Evolutionary conservation across 2,888 invertebrate species (phyloP).

Genomic region (Xanthostigma xanthostigma): DNA sequence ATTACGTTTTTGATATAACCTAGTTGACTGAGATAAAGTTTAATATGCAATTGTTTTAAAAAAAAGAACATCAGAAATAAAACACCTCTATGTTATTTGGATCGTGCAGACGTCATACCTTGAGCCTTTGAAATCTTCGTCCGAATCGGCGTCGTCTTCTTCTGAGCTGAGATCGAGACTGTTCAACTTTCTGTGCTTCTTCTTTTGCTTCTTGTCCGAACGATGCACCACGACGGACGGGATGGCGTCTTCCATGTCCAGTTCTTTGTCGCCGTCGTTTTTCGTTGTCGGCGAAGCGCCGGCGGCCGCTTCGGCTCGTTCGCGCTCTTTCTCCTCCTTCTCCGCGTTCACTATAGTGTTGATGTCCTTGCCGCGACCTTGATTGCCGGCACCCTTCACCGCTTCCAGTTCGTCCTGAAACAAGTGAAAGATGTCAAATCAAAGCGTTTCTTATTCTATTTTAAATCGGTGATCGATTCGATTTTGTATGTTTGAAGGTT

Average conservation of each 20-base stretch:
- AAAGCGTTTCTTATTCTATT: no score
- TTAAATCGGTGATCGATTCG: no score
- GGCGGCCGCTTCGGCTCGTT: conserved; percentile 15
- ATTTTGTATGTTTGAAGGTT: no score
- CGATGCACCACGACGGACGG: conserved; percentile 15
- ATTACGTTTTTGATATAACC: background rate
- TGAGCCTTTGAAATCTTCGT: conserved; percentile 83
- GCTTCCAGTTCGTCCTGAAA: conserved; percentile 55
- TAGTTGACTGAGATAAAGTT: background rate
- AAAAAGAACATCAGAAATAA: conserved; percentile 11
- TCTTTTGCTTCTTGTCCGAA: conserved; percentile 25
- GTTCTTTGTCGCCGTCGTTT: conserved; percentile 21
- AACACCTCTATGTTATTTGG: no score
- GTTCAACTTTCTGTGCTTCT: conserved; percentile 63
- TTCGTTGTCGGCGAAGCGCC: conserved; percentile 25
- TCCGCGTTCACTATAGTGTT: conserved; percentile 74
- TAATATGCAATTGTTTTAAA: background rate
- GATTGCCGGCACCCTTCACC: conserved; percentile 62
- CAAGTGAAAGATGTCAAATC: background rate
- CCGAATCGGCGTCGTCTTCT: conserved; percentile 67
- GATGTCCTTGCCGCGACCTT: conserved; percentile 81
- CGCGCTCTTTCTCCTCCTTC: conserved; percentile 40
- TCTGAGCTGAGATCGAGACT: conserved; percentile 65
- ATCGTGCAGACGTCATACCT: conserved; percentile 39
- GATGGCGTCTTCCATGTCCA: conserved; percentile 23